These are phyloP conservation scores for Centruroides sculpturatus DNA, from an alignment of 1,140 invertebrate species.

Conservation along the genomic window DNA sequence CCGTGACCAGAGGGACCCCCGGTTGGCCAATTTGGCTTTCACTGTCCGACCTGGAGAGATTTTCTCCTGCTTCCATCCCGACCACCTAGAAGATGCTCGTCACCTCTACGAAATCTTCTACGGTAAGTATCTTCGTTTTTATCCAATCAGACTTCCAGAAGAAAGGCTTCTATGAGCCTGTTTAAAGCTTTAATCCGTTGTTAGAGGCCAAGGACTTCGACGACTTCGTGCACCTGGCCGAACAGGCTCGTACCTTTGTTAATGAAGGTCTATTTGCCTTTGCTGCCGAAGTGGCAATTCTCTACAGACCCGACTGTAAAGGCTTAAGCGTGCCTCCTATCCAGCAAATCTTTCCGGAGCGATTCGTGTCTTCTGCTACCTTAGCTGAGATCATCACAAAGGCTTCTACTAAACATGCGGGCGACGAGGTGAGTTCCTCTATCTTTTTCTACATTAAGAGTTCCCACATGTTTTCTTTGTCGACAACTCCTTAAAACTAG, in stretches of 20 bases:
- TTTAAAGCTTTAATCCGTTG: too few species aligned
- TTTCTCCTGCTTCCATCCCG: background rate
- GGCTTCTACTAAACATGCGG: too few species aligned
- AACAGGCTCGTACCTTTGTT: slow-evolving; percentile 7
- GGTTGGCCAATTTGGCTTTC: background rate
- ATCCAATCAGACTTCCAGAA: too few species aligned
- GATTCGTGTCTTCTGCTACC: slow-evolving; percentile 8
- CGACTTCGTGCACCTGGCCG: slow-evolving; percentile 7
- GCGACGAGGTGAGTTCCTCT: too few species aligned
- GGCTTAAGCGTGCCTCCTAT: slow-evolving; percentile 9
- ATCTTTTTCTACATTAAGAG: too few species aligned
- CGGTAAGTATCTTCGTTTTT: background rate
- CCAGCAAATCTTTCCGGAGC: slow-evolving; percentile 11
- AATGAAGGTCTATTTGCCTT: slow-evolving; percentile 13
- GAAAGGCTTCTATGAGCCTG: too few species aligned
- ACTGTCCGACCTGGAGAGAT: background rate
- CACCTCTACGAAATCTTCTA: background rate
- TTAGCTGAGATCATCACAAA: background rate
- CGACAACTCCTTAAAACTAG: too few species aligned
- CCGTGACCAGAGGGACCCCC: background rate
- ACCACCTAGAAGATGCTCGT: background rate
- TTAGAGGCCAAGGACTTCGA: slow-evolving; percentile 11
- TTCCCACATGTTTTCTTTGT: too few species aligned
- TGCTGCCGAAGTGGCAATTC: slow-evolving; percentile 6
- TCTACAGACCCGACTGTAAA: slow-evolving; percentile 8